phyloP scores from a whole-genome alignment of 1,140 invertebrate genomes.

The Drosophila pachea region DNA sequence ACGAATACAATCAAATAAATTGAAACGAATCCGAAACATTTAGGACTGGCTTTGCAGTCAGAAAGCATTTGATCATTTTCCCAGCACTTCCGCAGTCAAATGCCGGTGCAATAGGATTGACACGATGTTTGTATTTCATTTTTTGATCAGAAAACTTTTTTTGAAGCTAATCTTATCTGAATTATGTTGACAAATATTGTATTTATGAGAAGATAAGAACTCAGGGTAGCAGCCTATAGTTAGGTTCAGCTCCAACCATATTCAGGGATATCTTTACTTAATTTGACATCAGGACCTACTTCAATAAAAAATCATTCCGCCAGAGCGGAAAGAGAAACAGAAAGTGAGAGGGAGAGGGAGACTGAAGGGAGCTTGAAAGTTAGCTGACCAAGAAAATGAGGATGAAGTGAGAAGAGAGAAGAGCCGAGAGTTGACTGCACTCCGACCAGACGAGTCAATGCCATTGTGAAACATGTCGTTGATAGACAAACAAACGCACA shows the following conservation, averaged over 20 bases:
- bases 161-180: conserved; percentile 17
- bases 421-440: conserved; percentile 47
- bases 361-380: neutral
- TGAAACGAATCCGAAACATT: too few relatives aligned
- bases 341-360: neutral
- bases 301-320: neutral
- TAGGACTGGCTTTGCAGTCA: too few relatives aligned
- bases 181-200: neutral
- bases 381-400: conserved; percentile 14
- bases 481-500: conserved; percentile 28
- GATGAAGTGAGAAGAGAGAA: conserved; percentile 13
- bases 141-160: conserved; percentile 9
- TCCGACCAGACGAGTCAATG: conserved; percentile 52
- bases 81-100: too few relatives aligned
- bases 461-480: conserved; percentile 29
- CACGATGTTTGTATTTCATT: conserved; percentile 10
- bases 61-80: too few relatives aligned
- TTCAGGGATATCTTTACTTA: too few relatives aligned
- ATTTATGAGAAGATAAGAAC: neutral
- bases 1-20: too few relatives aligned
- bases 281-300: too few relatives aligned
- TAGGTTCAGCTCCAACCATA: too few relatives aligned
- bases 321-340: neutral
- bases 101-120: conserved; percentile 12
- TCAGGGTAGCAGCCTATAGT: too few relatives aligned